Evolutionary conservation across 2,888 invertebrate species (phyloP), one percentile per base, ranked within the genome.

Genomic region (Diabrotica balteata): DNA sequence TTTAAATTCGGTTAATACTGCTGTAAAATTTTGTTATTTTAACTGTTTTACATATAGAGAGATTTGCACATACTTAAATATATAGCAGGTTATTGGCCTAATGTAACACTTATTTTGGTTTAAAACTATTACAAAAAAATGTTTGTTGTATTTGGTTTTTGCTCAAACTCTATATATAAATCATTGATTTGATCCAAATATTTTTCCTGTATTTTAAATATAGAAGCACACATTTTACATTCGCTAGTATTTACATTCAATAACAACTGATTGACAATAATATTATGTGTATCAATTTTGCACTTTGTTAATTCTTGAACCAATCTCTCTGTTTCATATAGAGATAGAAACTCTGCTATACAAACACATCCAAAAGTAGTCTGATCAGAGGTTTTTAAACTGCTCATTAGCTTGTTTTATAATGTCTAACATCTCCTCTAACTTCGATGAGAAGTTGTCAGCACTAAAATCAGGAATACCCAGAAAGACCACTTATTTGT

Each of bases 281-380:
- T 96, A 83, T 99, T 99, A 83, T 98, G 98, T 0, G 97, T 97
- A 81, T 99, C 99, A 67, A 99, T 99, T 68, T 94, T 94, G 82
- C 93, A 95, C 80, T 96, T 93, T 0, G 97, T 95, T 49, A 98
- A 86, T 83, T 98, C 97, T 83, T 99, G 99, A 0, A 98, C 95
- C 61, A 99, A 87, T 70, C 99, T 88, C 84, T 99, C 99, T 0
- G 99, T 99, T 87, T 99, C 99, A 81, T 99, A 99, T 22, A 99
- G 86, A 0, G 98, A 99, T 59, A 99, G 87, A 84, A 99, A 99
- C 85, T 99, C 99, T 0, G 99, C 98, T 81, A 99, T 99, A 83
- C 99, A 99, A 7, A 99, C 97, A 83, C 99, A 99, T 5, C 99
- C 93, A 85, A 99, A 99, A 0, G 99, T 99, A 0, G 99, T 99